A percentile compares a stretch with the other conserved stretches of the same genome.
These are phyloP conservation scores for Anguilla marmorata DNA, from an alignment of 2,797 vertebrate genomes.

Conservation along the genomic window DNA sequence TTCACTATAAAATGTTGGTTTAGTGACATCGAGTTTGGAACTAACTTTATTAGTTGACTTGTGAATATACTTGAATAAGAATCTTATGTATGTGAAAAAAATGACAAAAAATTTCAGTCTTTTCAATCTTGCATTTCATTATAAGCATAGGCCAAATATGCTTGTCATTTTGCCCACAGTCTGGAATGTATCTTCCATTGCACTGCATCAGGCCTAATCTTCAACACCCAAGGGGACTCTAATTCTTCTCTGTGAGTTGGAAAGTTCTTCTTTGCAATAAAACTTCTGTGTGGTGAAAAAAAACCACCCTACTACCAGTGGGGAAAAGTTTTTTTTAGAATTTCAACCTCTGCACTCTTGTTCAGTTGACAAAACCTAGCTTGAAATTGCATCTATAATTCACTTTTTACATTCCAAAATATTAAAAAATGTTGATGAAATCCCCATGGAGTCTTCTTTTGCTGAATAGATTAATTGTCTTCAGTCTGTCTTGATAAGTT, in stretches of 20 bases:
- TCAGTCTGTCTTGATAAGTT: background rate
- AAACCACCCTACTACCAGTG: background rate
- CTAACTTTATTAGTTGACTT: too few relatives aligned
- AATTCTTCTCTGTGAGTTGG: background rate
- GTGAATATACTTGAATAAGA: too few relatives aligned
- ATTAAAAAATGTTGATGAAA: background rate
- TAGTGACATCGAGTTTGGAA: too few relatives aligned
- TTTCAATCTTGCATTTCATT: background rate
- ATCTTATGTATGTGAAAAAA: too few relatives aligned
- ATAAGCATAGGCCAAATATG: background rate
- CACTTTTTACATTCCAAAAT: background rate
- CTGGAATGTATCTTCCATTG: background rate
- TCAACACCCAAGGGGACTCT: background rate
- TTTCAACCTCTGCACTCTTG: background rate
- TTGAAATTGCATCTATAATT: background rate
- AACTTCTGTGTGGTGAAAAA: background rate
- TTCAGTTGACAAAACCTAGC: background rate
- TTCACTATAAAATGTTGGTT: too few relatives aligned
- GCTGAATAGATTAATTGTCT: background rate
- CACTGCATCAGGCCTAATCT: background rate
- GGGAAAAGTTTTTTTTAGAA: background rate
- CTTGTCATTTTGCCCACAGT: background rate
- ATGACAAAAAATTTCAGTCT: too few relatives aligned
- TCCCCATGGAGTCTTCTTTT: background rate
- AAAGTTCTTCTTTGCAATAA: background rate